Base-by-base conservation (phyloP, 2,113 vertebrate species). In the Ammodytes dubius region DNA sequence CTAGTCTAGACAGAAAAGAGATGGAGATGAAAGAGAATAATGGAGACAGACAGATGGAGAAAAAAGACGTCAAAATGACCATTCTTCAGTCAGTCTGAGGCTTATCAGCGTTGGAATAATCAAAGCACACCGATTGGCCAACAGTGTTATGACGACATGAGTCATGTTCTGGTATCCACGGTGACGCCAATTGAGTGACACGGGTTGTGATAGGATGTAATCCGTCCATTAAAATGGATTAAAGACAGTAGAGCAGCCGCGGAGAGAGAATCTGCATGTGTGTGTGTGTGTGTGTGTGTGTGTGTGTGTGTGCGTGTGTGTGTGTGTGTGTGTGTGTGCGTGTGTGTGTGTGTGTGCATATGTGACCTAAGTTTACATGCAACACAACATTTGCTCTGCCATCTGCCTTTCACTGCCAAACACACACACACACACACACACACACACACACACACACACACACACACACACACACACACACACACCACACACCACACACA, bases 181-280 rank as follows among this genome's bases (percentile, higher is more conserved):
- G 86, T 87, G 93, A 93, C 70, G 84, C 82, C 83, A 82, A 71
- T 17, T 83, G 79, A 91, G 90, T 88, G 87, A 88, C 79, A 84
- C 74, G 86, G 81, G 71, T 77, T 79, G 83, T 70, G 79, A 93
- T 87, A 90, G 90, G 82, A 82, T 81, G 82, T 90, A 94, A 94
- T 93, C 91, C 81, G 39, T 93, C 89, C 92, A 95, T 93, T 95
- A 94, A 89, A 94, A 83, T 89, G 90, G 94, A 94, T 94, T 94
- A 93, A 91, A 89, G 76, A 91, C 87, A 88, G 88, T 80, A 75
- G 83, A 89, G 89, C 84, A 89, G 81, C 80, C 27, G 52, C 74
- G 70, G 83, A 82, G 73, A 35, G 56, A 49, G 68, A 59, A 77
- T 88, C 45, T 90, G 78, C 19, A 4, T 87, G 75, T 57, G 60